phyloP scores from a whole-genome alignment of 2,797 vertebrate species.

The Sebastes minor region DNA sequence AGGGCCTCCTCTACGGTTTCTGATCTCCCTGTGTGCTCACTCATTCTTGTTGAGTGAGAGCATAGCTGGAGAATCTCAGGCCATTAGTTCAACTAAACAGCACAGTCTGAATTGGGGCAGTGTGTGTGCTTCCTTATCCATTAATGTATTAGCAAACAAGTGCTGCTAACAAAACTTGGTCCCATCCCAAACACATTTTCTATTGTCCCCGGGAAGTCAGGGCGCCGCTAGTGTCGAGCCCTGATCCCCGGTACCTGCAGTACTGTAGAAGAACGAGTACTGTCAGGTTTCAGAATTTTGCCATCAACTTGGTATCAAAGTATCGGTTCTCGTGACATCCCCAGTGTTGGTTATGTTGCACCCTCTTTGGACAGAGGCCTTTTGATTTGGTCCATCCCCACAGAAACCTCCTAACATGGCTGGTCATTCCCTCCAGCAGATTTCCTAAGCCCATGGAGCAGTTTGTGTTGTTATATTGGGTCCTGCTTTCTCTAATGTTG shows the following conservation, averaged over 20 bases:
- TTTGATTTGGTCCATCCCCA: constrained; percentile 1
- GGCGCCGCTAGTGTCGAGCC: too few relatives aligned
- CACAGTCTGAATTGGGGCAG: constrained; percentile 1
- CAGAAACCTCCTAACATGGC: neutral
- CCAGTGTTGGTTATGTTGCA: neutral
- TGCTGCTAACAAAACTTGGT: neutral
- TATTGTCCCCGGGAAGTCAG: too few relatives aligned
- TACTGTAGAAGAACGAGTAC: too few relatives aligned
- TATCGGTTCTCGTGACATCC: neutral
- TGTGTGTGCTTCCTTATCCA: neutral
- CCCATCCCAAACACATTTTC: neutral
- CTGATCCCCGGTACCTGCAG: too few relatives aligned
- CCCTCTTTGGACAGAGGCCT: neutral
- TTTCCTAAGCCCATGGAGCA: neutral
- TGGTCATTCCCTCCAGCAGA: neutral
- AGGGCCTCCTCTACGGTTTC: neutral
- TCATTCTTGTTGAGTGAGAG: constrained; percentile 51
- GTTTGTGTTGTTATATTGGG: neutral
- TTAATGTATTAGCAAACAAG: neutral
- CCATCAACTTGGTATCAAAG: too few relatives aligned
- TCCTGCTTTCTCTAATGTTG: constrained; percentile 8
- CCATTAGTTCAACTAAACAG: constrained; percentile 17
- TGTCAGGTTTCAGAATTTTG: too few relatives aligned
- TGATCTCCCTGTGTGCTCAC: constrained; percentile 31
- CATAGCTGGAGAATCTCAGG: constrained; percentile 28